Base-by-base conservation (phyloP, 1,140 invertebrate species). In the Phymorhynchus buccinoides region DNA sequence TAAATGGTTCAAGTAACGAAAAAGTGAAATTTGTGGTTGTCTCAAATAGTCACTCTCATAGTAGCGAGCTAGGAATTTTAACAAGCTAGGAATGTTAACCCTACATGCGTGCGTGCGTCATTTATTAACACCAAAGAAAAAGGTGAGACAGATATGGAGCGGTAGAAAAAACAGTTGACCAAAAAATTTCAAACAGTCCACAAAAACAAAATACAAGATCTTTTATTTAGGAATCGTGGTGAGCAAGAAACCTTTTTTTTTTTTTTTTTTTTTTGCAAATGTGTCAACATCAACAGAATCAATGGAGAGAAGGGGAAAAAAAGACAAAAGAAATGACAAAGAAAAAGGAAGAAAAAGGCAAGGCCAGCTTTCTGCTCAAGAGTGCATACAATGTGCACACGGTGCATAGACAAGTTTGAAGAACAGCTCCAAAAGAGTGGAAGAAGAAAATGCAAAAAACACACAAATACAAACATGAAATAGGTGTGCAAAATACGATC, bases 151-250 rank as follows among this genome's bases (percentile, higher is more conserved):
- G n/a, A n/a, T n/a, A n/a, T n/a, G n/a, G n/a, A n/a, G n/a, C n/a
- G n/a, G n/a, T n/a, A n/a, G n/a, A n/a, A n/a, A n/a, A n/a, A n/a
- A n/a, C n/a, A n/a, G n/a, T n/a, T n/a, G n/a, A n/a, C 7, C 56
- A 62, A 73, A 73, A 35, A 73, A 35, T 1, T 16, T 22, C 30
- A n/a, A n/a, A n/a, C n/a, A 7, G 9, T 16, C 32, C 30, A 56
- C n/a, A 66, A 37, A n/a, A 81, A 68, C 35, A 66, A 68, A 66
- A 62, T 82, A 39, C 52, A 66, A 82, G 35, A 39, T 41, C 48
- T 62, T 81, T 52, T 66, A 52, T 79, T 4, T 48, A 52, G 77
- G 27, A 79, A 56, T 27, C 52, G 41, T 30, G 44, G 77, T 79
- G 44, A 79, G 41, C 44, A 52, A 79, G 14, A 52, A 39, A 73